These are phyloP conservation scores for Perca schrenkii DNA, from an alignment of 2,113 vertebrate genomes.

Conservation along the genomic window DNA sequence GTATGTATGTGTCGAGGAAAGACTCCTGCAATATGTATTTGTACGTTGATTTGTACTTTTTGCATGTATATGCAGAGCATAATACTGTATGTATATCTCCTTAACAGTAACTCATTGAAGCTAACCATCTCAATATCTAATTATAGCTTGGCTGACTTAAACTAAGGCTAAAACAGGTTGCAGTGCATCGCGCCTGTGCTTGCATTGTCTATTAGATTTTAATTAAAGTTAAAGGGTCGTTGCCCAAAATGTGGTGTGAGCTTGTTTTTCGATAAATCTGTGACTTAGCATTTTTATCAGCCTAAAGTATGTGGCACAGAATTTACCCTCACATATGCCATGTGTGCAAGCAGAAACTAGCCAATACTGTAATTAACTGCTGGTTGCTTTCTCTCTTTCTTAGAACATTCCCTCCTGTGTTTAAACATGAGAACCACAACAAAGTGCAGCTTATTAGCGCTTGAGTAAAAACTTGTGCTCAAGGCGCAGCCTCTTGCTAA, in stretches of 20 bases:
- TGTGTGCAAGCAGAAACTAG: not conserved
- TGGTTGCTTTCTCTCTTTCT: not conserved
- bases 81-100: not conserved
- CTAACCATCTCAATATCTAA: constrained; percentile 25
- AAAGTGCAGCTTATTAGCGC: not conserved
- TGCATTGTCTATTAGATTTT: constrained; percentile 13
- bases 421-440: not conserved
- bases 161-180: not conserved
- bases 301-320: not conserved
- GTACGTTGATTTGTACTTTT: not conserved
- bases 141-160: constrained; percentile 13
- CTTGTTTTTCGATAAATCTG: not conserved
- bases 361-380: constrained; percentile 4
- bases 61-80: too few species aligned
- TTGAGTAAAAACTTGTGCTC: not conserved
- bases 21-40: not conserved
- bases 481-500: too few species aligned
- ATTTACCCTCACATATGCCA: not conserved
- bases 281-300: constrained; percentile 3
- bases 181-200: constrained; percentile 4
- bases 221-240: constrained; percentile 25
- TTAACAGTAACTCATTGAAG: constrained; percentile 12
- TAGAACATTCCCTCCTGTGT: not conserved
- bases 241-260: constrained; percentile 1
- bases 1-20: not conserved